These are phyloP conservation scores for Lordiphosa collinella DNA, from an alignment of 1,140 invertebrate genomes.

Conservation along the genomic window DNA sequence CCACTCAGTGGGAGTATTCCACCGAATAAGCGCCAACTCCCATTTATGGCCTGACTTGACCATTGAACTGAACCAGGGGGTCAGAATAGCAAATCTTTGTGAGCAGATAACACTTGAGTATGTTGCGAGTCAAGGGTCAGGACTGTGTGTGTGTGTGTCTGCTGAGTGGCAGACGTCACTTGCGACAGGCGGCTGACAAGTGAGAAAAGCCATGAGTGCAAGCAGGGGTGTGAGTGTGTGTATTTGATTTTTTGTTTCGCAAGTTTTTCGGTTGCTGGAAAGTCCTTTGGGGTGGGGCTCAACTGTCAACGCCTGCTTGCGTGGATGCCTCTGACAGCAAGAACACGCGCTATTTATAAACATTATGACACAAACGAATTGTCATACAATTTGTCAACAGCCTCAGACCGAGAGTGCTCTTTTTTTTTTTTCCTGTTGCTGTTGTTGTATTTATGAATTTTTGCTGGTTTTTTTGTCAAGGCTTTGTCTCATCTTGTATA, in stretches of 20 bases:
- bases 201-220: conserved; percentile 38
- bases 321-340: conserved; percentile 51
- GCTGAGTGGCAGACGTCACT: conserved; percentile 68
- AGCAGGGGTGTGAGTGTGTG: conserved; percentile 11
- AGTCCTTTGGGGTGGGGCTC: conserved; percentile 2
- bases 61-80: conserved; percentile 49
- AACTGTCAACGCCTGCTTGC: conserved; percentile 39
- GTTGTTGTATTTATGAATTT: conserved; percentile 29
- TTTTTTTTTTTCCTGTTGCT: conserved; percentile 16
- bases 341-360: conserved; percentile 76
- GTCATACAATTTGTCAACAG: conserved; percentile 78
- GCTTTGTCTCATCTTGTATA: conserved; percentile 30
- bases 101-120: conserved; percentile 42
- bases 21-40: no score
- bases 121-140: conserved; percentile 51
- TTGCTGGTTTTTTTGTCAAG: conserved; percentile 31
- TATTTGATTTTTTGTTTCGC: conserved; percentile 38
- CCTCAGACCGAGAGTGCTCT: conserved; percentile 45
- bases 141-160: conserved; percentile 5
- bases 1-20: background rate
- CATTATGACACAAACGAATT: conserved; percentile 78
- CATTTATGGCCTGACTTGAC: conserved; percentile 40
- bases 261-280: conserved; percentile 31
- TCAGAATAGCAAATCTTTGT: conserved; percentile 47
- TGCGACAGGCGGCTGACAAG: conserved; percentile 67